Evolutionary conservation across 2,888 invertebrate genomes (phyloP).

Genomic region (Metalampra italica): DNA sequence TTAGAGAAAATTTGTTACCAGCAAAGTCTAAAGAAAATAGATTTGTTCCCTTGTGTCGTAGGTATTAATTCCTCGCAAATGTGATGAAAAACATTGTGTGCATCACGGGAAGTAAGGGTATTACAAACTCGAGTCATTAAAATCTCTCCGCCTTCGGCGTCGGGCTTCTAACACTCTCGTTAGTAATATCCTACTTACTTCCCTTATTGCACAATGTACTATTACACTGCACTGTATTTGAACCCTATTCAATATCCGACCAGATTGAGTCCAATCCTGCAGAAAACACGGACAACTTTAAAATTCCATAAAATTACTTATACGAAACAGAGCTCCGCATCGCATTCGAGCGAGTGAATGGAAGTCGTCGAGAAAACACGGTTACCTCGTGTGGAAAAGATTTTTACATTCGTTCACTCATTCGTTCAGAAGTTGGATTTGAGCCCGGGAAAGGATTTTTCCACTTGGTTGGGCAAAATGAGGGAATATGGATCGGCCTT

Average conservation of each 20-base stretch:
- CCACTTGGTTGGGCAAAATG: constrained; percentile 1
- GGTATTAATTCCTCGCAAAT: no score
- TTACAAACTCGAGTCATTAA: no score
- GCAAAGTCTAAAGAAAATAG: no score
- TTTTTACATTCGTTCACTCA: constrained; percentile 26
- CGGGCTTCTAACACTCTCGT: no score
- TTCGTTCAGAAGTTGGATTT: constrained; percentile 21
- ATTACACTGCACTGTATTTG: no score
- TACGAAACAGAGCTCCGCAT: constrained; percentile 16
- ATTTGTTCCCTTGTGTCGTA: no score
- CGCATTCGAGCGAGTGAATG: constrained; percentile 24
- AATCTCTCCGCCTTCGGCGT: no score
- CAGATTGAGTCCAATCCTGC: constrained; percentile 1
- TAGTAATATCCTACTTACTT: no score
- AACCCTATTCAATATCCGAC: neutral
- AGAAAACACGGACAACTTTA: constrained; percentile 10
- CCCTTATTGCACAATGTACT: no score
- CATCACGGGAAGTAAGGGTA: no score
- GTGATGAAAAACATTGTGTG: no score
- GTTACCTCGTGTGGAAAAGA: constrained; percentile 32
- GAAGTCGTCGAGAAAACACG: constrained; percentile 49
- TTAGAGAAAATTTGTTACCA: no score
- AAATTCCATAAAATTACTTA: constrained; percentile 21
- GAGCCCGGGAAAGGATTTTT: constrained; percentile 4
- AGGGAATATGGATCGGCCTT: constrained; percentile 3